A percentile compares a stretch with the other conserved stretches of the same genome.
Conservation (phyloP, 2,797 vertebrate species). For the Hemitrygon akajei region DNA sequence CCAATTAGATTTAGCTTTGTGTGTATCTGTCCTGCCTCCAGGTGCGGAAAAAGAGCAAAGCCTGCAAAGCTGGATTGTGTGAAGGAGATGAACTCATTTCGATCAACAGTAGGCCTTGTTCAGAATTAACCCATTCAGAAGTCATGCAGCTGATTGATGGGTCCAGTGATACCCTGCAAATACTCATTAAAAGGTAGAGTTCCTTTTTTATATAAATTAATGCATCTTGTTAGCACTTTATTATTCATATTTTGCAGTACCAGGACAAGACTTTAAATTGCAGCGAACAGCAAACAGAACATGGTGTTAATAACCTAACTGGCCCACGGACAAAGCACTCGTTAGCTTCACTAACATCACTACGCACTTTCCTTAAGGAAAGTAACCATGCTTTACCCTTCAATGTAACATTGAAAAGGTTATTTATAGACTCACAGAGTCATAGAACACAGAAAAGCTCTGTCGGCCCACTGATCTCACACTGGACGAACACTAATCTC, state of each 20-base stretch:
- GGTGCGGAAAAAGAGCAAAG: slow-evolving; percentile 74
- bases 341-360: neutral
- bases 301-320: neutral
- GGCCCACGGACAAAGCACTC: neutral
- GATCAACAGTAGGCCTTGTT: slow-evolving; percentile 79
- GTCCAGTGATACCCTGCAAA: slow-evolving; percentile 69
- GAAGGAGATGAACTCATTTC: slow-evolving; percentile 85
- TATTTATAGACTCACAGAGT: neutral
- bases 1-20: slow-evolving; percentile 21
- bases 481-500: too few species aligned
- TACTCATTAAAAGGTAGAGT: slow-evolving; percentile 86
- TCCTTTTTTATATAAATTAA: neutral
- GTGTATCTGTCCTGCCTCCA: slow-evolving; percentile 44
- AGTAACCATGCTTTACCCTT: neutral
- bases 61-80: slow-evolving; percentile 71
- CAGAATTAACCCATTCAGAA: slow-evolving; percentile 73
- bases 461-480: too few species aligned
- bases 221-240: neutral
- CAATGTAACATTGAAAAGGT: neutral
- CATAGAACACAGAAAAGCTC: too few species aligned
- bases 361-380: neutral
- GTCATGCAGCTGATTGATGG: slow-evolving; percentile 71
- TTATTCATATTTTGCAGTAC: neutral
- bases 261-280: neutral
- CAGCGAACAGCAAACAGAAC: neutral